Conservation (phyloP, 2,113 vertebrate species). For the Cranoglanis bouderius region DNA sequence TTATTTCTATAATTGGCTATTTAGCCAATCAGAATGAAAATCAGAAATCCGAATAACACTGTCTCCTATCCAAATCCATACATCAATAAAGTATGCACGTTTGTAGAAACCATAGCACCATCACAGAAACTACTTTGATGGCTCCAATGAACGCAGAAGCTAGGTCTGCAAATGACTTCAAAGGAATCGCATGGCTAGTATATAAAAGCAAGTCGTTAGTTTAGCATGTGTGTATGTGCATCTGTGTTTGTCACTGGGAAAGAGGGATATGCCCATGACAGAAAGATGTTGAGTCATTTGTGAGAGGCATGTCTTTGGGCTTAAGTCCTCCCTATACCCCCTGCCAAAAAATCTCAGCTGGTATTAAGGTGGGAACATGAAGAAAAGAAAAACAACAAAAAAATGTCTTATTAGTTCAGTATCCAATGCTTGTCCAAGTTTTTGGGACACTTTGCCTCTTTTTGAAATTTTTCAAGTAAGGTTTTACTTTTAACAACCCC, state of each 20-base stretch:
- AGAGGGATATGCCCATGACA: not conserved
- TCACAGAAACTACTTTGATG: slow-evolving; percentile 43
- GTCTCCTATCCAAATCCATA: slow-evolving; percentile 39
- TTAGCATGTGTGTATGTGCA: slow-evolving; percentile 13
- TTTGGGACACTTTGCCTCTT: not conserved
- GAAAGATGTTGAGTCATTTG: slow-evolving; percentile 9
- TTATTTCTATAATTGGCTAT: slow-evolving; percentile 41
- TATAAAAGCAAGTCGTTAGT: slow-evolving; percentile 44
- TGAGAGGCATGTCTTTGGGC: not conserved
- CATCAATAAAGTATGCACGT: slow-evolving; percentile 45
- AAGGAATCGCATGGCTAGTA: slow-evolving; percentile 24
- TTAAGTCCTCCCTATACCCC: not conserved
- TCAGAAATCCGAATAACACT: not conserved
- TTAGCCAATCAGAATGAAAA: slow-evolving; percentile 41
- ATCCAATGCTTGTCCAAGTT: not conserved
- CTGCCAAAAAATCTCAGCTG: slow-evolving; percentile 12
- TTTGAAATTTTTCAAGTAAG: slow-evolving; percentile 11
- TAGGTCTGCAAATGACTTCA: slow-evolving; percentile 49
- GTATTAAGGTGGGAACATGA: not conserved
- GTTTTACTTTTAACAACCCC: slow-evolving; percentile 16
- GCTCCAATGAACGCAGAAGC: slow-evolving; percentile 44
- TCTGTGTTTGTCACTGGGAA: slow-evolving; percentile 7
- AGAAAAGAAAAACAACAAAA: not conserved
- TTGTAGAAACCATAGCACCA: slow-evolving; percentile 41
- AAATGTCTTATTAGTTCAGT: not conserved